Percentiles rank a stretch among this genome's conserved stretches.
Evolutionary conservation across 2,888 invertebrate species (phyloP).

Genomic region (Anticlea derivata): DNA sequence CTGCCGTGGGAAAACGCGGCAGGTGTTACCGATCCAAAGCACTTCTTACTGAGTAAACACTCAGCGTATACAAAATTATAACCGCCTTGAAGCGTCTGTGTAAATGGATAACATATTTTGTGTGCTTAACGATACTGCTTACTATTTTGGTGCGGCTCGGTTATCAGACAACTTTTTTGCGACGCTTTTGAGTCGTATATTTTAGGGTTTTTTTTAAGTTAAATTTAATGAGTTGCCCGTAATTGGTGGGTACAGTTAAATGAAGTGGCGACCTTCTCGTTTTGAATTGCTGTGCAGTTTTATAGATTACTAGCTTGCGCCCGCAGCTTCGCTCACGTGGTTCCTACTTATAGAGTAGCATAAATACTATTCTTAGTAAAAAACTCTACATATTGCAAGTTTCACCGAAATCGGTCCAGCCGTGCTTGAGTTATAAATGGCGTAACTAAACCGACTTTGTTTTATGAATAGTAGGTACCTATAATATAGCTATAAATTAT

Average conservation of each 20-base stretch:
- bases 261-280: slow-evolving; percentile 62
- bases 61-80: slow-evolving; percentile 82
- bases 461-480: too few species aligned
- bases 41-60: slow-evolving; percentile 83
- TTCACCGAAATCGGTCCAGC: too few species aligned
- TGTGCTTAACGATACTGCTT: slow-evolving; percentile 82
- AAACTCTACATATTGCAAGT: too few species aligned
- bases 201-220: slow-evolving; percentile 65
- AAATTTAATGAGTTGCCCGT: slow-evolving; percentile 68
- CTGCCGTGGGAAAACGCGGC: slow-evolving; percentile 79
- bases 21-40: slow-evolving; percentile 80
- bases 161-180: slow-evolving; percentile 75
- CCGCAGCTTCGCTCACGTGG: too few species aligned
- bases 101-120: slow-evolving; percentile 84
- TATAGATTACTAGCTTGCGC: too few species aligned
- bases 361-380: too few species aligned
- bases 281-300: slow-evolving; percentile 39
- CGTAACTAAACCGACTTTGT: too few species aligned
- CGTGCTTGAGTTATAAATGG: slow-evolving; percentile 42
- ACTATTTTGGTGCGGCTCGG: slow-evolving; percentile 75
- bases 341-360: too few species aligned
- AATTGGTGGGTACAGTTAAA: slow-evolving; percentile 71
- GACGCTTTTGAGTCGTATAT: slow-evolving; percentile 56
- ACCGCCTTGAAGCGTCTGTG: slow-evolving; percentile 79
- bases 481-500: too few species aligned